A percentile compares a stretch with the other conserved stretches of the same genome.
These are phyloP conservation scores for Aphelenchoides besseyi DNA, from an alignment of 1,140 invertebrate genomes.

Conservation along the genomic window DNA sequence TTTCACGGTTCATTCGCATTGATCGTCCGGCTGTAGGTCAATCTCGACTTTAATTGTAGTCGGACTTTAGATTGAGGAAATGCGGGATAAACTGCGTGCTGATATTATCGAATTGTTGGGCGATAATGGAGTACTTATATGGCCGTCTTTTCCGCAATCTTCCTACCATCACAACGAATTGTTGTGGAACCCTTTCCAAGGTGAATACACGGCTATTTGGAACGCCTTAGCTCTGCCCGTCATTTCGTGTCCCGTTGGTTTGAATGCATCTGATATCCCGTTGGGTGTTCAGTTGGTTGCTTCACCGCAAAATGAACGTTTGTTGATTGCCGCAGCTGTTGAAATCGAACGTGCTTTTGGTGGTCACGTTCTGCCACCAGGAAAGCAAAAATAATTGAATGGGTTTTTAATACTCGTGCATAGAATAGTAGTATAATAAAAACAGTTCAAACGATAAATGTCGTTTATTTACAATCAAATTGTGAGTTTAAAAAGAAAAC, in stretches of 20 bases:
- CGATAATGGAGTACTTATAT: not conserved
- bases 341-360: constrained; percentile 58
- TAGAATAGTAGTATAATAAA: no score
- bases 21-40: not conserved
- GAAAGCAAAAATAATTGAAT: no score
- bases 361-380: no score
- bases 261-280: constrained; percentile 78
- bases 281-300: constrained; percentile 75
- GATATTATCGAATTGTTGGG: not conserved
- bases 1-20: not conserved
- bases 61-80: not conserved
- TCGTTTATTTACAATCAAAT: not conserved
- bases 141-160: constrained; percentile 1
- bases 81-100: not conserved
- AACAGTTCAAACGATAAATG: no score
- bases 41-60: not conserved
- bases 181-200: not conserved
- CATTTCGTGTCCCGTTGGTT: constrained; percentile 71
- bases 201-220: constrained; percentile 25
- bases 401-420: no score
- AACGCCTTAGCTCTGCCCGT: constrained; percentile 32
- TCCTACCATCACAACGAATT: not conserved
- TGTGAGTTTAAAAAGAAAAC: not conserved
- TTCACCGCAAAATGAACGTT: constrained; percentile 40
- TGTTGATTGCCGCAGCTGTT: constrained; percentile 51